Evolutionary conservation across 2,113 vertebrate species (phyloP).

Genomic region (Trachemys scripta): DNA sequence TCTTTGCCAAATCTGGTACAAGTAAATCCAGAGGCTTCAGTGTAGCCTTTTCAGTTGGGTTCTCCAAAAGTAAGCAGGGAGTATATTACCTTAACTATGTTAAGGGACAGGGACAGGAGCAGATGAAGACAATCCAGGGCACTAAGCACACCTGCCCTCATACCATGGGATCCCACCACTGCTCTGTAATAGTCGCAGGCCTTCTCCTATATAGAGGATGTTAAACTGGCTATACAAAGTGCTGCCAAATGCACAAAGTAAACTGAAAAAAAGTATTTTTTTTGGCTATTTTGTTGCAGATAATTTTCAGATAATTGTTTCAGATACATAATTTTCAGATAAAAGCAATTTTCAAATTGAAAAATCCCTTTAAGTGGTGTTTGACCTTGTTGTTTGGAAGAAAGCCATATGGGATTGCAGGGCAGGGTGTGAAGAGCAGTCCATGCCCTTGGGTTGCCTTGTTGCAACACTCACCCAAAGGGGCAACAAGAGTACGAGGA

Average conservation of each 20-base stretch:
- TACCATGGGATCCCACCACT: no score
- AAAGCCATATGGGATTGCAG: not conserved
- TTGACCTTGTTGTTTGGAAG: not conserved
- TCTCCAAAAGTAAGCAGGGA: not conserved
- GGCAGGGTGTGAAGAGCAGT: not conserved
- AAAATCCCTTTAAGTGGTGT: not conserved
- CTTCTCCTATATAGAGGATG: rapidly evolving
- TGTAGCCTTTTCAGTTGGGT: rapidly evolving
- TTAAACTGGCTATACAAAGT: not conserved
- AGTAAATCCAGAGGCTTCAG: not conserved
- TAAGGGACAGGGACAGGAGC: not conserved
- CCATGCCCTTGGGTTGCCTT: not conserved
- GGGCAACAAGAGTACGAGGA: not conserved
- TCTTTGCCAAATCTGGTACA: not conserved
- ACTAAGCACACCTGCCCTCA: rapidly evolving
- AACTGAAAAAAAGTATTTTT: no score
- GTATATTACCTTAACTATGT: not conserved
- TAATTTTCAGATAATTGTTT: no score
- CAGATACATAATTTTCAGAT: not conserved
- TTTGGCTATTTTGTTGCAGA: no score
- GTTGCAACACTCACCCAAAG: not conserved
- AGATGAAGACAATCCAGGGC: not conserved
- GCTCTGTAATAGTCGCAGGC: not conserved
- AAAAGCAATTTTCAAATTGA: not conserved
- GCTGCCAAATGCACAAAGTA: no score